Conservation (phyloP, 2,888 invertebrate species). For the Pseudococcus jackbeardsleyi region DNA sequence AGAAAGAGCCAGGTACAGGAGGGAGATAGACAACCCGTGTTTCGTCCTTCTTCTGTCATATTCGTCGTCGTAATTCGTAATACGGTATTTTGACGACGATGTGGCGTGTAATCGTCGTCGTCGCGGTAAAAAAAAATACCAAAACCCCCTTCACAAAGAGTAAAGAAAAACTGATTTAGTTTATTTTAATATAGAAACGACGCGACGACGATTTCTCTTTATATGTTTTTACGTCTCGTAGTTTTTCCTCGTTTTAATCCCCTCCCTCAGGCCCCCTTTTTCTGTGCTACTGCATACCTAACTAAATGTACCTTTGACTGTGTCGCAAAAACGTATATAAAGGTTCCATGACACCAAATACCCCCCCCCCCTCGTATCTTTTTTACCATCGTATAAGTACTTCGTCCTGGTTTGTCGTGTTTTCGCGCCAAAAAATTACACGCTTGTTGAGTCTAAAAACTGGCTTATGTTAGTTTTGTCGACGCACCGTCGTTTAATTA, state of each 20-base stretch:
- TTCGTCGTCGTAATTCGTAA: neutral
- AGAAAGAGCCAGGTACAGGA: neutral
- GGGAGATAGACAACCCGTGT: neutral
- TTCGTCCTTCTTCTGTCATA: neutral
- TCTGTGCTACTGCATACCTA: no score
- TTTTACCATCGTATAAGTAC: neutral
- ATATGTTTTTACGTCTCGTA: neutral
- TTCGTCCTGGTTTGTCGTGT: neutral
- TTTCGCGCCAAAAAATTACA: slow-evolving; percentile 36
- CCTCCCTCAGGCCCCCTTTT: no score
- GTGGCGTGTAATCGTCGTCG: neutral
- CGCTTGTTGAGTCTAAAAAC: slow-evolving; percentile 15
- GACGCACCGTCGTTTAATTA: neutral
- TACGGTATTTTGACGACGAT: neutral
- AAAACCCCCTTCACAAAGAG: neutral
- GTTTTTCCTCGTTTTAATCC: no score
- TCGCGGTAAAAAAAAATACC: neutral
- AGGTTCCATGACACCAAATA: no score
- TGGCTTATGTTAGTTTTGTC: neutral
- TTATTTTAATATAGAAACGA: slow-evolving; percentile 5
- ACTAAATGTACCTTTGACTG: no score
- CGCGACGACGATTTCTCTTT: neutral
- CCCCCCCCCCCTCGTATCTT: no score
- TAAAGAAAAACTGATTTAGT: slow-evolving; percentile 23
- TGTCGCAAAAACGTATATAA: no score